Conservation (phyloP, 2,888 invertebrate genomes). For the Drosophila anomalipes region DNA sequence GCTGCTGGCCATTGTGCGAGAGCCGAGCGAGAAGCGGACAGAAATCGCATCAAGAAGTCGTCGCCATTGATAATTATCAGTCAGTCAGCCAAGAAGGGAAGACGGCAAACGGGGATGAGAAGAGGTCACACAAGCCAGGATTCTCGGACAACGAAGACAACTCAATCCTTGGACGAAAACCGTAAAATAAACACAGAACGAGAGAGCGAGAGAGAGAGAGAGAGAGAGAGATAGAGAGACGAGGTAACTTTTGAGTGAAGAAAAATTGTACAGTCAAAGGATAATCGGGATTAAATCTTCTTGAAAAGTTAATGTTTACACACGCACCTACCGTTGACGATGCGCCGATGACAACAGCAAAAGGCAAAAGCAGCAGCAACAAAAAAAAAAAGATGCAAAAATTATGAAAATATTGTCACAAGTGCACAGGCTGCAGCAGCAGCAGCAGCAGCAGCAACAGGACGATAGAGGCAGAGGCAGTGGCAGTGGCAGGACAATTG, state of each 20-base stretch:
- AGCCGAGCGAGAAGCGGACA: constrained; percentile 44
- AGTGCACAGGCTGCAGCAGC: constrained; percentile 70
- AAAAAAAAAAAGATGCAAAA: constrained; percentile 74
- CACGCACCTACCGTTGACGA: constrained; percentile 83
- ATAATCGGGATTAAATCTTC: constrained; percentile 85
- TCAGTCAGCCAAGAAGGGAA: constrained; percentile 15
- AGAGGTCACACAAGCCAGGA: constrained; percentile 10
- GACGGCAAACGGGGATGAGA: constrained; percentile 17
- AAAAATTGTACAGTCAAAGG: constrained; percentile 83
- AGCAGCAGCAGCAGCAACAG: constrained; percentile 19
- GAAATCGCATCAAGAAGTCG: constrained; percentile 84
- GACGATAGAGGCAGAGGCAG: constrained; percentile 26
- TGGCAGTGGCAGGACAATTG: constrained; percentile 73
- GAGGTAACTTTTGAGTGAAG: constrained; percentile 67
- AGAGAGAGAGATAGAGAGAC: constrained; percentile 11
- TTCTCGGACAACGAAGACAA: constrained; percentile 40
- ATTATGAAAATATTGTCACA: constrained; percentile 84
- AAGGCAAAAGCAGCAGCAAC: constrained; percentile 34
- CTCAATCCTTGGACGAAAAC: constrained; percentile 57
- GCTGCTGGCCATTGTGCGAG: constrained; percentile 60
- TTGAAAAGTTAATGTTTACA: constrained; percentile 85
- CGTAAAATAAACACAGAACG: constrained; percentile 58
- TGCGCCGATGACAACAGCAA: constrained; percentile 55
- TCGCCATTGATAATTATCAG: constrained; percentile 76
- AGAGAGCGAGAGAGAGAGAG: constrained; percentile 30